phyloP scores from a whole-genome alignment of 1,140 invertebrate genomes.

The Rhagoletis pomonella region DNA sequence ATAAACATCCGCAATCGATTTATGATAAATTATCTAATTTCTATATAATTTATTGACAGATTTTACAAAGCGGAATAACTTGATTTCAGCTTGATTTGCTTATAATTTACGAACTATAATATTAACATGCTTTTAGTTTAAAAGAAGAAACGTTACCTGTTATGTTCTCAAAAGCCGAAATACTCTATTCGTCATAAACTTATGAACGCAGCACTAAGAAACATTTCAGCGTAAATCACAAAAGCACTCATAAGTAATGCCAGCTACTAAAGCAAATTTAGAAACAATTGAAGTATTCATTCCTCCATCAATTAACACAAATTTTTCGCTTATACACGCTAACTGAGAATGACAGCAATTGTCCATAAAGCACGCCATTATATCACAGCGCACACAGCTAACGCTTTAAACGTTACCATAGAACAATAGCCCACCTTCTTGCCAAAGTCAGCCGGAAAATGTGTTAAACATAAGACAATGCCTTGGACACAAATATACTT shows the following conservation, averaged over 20 bases:
- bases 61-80: too few relatives aligned
- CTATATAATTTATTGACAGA: too few relatives aligned
- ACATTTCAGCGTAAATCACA: neutral
- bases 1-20: too few relatives aligned
- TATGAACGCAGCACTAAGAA: neutral
- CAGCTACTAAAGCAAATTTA: slow-evolving; percentile 17
- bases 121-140: too few relatives aligned
- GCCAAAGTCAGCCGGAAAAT: slow-evolving; percentile 6
- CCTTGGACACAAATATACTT: neutral
- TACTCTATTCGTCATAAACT: too few relatives aligned
- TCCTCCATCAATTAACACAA: neutral
- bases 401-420: neutral
- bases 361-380: neutral
- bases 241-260: neutral
- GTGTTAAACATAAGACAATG: slow-evolving; percentile 23
- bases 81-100: too few relatives aligned
- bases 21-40: too few relatives aligned
- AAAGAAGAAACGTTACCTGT: too few relatives aligned
- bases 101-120: too few relatives aligned
- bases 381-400: neutral
- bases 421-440: slow-evolving; percentile 12
- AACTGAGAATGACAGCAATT: neutral
- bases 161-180: too few relatives aligned
- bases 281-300: neutral
- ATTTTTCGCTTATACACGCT: neutral